phyloP scores from a whole-genome alignment of 2,888 invertebrate species.

The Eristalis pertinax region DNA sequence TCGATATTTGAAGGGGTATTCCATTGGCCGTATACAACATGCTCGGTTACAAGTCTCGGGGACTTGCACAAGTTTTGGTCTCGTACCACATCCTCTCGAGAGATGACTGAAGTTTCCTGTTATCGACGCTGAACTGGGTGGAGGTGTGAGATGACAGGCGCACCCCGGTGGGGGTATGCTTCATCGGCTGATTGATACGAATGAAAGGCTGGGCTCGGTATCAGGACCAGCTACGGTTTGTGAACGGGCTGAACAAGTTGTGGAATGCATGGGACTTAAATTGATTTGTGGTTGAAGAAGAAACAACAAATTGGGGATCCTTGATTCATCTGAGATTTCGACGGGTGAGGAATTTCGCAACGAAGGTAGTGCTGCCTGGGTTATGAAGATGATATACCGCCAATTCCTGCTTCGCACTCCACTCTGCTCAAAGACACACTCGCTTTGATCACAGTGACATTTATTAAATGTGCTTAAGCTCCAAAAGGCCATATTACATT shows the following conservation, averaged over 20 bases:
- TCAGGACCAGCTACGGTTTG: neutral
- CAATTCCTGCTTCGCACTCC: too few species aligned
- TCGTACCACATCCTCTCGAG: neutral
- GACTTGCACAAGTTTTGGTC: neutral
- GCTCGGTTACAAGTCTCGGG: neutral
- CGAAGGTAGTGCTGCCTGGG: too few species aligned
- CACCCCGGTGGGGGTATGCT: neutral
- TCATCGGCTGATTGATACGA: conserved; percentile 1
- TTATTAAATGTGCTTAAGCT: too few species aligned
- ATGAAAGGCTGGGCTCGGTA: neutral
- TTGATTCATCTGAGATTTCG: neutral
- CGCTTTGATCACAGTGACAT: too few species aligned
- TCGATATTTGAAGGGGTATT: neutral
- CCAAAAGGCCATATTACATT: too few species aligned
- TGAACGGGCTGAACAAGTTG: neutral
- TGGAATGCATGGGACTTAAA: neutral
- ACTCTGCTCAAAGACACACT: too few species aligned
- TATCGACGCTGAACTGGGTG: neutral
- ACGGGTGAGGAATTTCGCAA: neutral
- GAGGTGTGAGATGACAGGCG: neutral
- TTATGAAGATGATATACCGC: too few species aligned
- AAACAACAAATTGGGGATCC: neutral
- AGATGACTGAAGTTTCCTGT: neutral
- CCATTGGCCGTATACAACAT: neutral
- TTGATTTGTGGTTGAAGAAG: neutral